Conservation (phyloP, 2,888 invertebrate genomes). For the Cataglyphis rosenhaueri region DNA sequence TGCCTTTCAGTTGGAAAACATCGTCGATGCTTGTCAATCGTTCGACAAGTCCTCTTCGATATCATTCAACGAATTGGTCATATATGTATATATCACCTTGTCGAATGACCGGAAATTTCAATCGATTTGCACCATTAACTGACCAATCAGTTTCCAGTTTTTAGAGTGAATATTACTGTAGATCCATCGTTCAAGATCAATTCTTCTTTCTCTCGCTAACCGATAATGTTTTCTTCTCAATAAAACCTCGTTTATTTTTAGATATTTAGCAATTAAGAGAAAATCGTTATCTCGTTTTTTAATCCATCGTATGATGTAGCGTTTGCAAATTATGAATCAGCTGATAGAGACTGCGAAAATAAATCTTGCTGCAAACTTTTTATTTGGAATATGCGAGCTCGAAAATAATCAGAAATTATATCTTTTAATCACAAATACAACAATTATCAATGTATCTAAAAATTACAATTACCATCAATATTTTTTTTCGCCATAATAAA, state of each 20-base stretch:
- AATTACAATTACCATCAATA: background rate
- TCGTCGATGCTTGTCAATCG: background rate
- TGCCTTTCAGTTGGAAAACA: conserved; percentile 6
- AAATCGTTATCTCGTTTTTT: conserved; percentile 29
- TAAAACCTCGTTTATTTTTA: conserved; percentile 13
- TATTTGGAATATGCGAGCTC: background rate
- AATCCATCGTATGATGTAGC: background rate
- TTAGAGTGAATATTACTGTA: background rate
- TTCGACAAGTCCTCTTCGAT: conserved; percentile 37
- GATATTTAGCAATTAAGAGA: conserved; percentile 14
- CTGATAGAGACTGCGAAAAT: background rate
- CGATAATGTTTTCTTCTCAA: background rate
- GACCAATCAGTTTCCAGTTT: background rate
- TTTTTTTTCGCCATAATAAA: background rate
- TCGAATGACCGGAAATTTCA: conserved; percentile 4
- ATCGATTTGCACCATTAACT: background rate
- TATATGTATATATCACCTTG: background rate
- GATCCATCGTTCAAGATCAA: background rate
- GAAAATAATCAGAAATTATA: conserved; percentile 4
- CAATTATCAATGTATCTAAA: background rate
- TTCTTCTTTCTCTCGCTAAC: background rate
- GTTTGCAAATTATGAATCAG: conserved; percentile 8
- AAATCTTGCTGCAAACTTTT: background rate
- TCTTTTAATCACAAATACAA: background rate
- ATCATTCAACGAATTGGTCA: conserved; percentile 7